Evolutionary conservation across 2,797 vertebrate genomes (phyloP), one percentile per base, ranked within the genome.

Genomic region (Catamblyrhynchus diadema): DNA sequence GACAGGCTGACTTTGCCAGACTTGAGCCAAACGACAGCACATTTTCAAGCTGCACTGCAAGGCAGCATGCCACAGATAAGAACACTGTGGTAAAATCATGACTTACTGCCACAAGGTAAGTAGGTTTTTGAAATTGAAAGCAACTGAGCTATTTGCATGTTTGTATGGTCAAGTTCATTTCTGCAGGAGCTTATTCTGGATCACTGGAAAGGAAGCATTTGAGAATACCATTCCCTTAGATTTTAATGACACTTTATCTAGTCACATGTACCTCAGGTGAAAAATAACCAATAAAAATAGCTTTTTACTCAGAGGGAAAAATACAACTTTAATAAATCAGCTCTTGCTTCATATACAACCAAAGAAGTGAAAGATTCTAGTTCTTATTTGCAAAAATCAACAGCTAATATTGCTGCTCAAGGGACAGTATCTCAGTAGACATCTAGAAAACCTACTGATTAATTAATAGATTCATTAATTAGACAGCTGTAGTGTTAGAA

Each of bases 391-490:
- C 89, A 81, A 93, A 94, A 81, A 42, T 57, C 42, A 94, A 7
- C 70, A 93, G 67, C 82, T 84, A 93, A 70, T 85, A 75, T 48
- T 86, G 54, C 85, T 85, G 82, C 95, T 97, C 94, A 94, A 74
- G 96, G 89, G 96, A 97, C 56, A 94, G 56, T 93, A 96, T 95
- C 95, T 97, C 95, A 93, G 73, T 70, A 97, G 97, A 97, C 97
- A 97, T 97, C 97, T 97, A 96, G 91, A 97, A 90, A 97, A 94
- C 59, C 72, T 88, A 95, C 94, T 96, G 94, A 97, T 97, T 98
- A 97, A 98, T 97, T 97, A 98, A 97, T 91, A 96, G 92, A 96
- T 95, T 97, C 85, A 91, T 97, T 97, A 97, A 97, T 96, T 96
- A 96, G 96, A 97, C 95, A 97, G 93, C 88, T 97, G 89, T 94